Base-by-base conservation (phyloP, 2,888 invertebrate species). In the Merodon equestris region DNA sequence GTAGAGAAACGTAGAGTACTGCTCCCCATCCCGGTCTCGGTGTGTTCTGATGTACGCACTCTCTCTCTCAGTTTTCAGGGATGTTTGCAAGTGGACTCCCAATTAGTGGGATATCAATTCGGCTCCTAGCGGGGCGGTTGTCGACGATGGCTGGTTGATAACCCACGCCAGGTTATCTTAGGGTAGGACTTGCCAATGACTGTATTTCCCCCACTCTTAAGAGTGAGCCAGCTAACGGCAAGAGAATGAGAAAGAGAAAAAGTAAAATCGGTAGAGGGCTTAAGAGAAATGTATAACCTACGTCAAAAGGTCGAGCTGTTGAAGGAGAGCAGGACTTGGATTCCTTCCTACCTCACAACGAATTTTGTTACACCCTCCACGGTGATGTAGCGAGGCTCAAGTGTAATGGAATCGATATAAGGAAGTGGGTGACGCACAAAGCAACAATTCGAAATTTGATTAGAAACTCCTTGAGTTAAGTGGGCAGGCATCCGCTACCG, bases 111-210 rank as follows among this genome's bases (percentile, higher is more conserved):
- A 66, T 48, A 40, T n/a, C n/a, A n/a, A n/a, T n/a, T n/a, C n/a
- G n/a, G n/a, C n/a, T n/a, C 27, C 34, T 27, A 15, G 40, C n/a
- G 34, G 36, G 19, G 17, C 27, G 12, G 17, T n/a, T 27, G 57
- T 14, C 2, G 14, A 19, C 19, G 45, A 15, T 38, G 45, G 36
- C 9, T 12, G 14, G 7, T n/a, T 12, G 10, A 27, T 51, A 27
- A 44, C 58, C 44, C 68, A 68, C 58, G 44, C 38, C 19, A 58
- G 19, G 44, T 60, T 68, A 51, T 38, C 68, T 68, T 60, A 68
- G 53, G 68, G 68, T 60, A 68, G 58, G 58, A 34, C 58, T 27
- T 40, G 40, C 3, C 40, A 40, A 27, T 27, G 7, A 27, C 7
- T 27, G 2, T 27, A 7, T 7, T 27, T 27, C 15, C 7, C 1